A percentile compares a stretch with the other conserved stretches of the same genome.
Evolutionary conservation across 1,140 invertebrate species (phyloP).

Genomic region (Lineus longissimus): DNA sequence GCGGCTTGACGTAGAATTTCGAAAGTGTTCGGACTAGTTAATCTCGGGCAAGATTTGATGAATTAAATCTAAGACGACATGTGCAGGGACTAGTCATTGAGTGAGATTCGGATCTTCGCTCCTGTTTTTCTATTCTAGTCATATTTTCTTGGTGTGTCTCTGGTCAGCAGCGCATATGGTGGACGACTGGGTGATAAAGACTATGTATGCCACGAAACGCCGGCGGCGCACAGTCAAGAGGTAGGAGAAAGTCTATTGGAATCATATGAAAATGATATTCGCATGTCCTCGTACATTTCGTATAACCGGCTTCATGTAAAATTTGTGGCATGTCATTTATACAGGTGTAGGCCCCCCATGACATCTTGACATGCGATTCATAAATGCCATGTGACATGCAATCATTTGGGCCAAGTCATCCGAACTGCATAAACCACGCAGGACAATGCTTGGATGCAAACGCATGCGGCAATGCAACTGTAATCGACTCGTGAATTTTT

Average conservation of each 20-base stretch:
- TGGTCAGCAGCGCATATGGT: conserved; percentile 23
- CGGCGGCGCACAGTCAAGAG: conserved; percentile 89
- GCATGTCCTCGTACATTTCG: no score
- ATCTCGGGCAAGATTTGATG: background rate
- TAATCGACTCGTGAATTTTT: no score
- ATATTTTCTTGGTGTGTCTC: background rate
- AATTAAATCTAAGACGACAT: background rate
- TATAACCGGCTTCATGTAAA: no score
- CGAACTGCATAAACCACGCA: no score
- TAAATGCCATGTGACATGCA: no score
- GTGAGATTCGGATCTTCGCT: background rate
- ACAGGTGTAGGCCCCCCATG: no score
- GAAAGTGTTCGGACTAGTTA: background rate
- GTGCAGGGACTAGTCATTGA: background rate
- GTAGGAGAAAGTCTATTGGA: conserved; percentile 60
- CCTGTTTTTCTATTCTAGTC: background rate
- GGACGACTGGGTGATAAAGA: conserved; percentile 54
- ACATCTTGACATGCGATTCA: no score
- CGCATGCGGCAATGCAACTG: no score
- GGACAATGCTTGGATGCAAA: no score
- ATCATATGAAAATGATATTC: background rate
- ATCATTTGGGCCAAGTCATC: no score
- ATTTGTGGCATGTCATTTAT: no score
- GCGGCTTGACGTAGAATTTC: background rate
- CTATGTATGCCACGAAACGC: conserved; percentile 91